Evolutionary conservation across 2,113 vertebrate genomes (phyloP).

Genomic region (Accipiter cooperii): DNA sequence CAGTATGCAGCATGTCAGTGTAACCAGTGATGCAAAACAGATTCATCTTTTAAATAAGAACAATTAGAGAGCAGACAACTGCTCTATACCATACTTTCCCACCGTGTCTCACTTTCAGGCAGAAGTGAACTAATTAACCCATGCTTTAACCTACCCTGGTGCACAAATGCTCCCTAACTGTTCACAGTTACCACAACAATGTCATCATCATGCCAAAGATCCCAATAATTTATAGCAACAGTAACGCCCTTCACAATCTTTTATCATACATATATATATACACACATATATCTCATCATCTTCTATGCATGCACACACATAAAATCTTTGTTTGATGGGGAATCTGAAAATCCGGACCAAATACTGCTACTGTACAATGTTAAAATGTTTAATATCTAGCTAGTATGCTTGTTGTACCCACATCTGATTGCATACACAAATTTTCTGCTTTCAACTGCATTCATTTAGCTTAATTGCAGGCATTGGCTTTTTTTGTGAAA

Average conservation of each 20-base stretch:
- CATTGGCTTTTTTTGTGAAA: not conserved
- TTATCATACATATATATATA: not conserved
- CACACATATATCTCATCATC: not conserved
- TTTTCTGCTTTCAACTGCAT: not conserved
- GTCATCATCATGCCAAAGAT: not conserved
- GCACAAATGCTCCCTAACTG: not conserved
- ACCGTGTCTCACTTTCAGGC: not conserved
- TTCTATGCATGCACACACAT: not conserved
- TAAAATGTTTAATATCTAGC: not conserved
- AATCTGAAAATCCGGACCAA: not conserved
- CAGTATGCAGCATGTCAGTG: constrained; percentile 40
- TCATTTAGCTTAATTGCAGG: not conserved
- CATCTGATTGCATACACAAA: not conserved
- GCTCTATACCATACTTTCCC: not conserved
- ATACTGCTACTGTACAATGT: not conserved
- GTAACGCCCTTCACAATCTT: not conserved
- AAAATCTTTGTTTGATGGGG: not conserved
- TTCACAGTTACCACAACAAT: not conserved
- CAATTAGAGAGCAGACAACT: constrained; percentile 35
- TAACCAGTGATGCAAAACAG: constrained; percentile 50
- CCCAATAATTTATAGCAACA: not conserved
- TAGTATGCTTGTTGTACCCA: not conserved
- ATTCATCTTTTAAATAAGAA: constrained; percentile 56
- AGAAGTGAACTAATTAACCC: constrained; percentile 17
- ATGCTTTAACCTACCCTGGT: not conserved